These are phyloP conservation scores for Gambusia yucatana DNA, from an alignment of 2,797 vertebrate genomes.

Conservation along the genomic window DNA sequence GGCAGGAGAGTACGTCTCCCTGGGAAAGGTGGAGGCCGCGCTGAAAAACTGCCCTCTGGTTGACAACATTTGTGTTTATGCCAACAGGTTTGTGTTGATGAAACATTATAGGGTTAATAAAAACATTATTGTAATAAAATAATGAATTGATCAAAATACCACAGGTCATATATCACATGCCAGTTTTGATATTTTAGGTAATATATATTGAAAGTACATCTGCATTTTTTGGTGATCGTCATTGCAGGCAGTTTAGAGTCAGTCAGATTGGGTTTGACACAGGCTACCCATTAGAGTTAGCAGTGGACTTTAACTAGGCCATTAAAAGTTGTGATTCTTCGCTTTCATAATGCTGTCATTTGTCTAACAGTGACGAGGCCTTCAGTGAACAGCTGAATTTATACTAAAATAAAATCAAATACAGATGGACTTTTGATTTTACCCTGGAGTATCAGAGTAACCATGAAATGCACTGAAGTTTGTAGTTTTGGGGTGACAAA, in stretches of 20 bases:
- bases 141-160: neutral
- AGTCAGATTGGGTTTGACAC: neutral
- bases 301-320: neutral
- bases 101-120: neutral
- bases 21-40: constrained; percentile 95
- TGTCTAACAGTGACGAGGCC: neutral
- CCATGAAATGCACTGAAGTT: neutral
- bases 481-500: neutral
- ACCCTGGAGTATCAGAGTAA: neutral
- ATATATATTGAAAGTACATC: neutral
- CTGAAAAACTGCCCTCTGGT: constrained; percentile 92
- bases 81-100: constrained; percentile 86
- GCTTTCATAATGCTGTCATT: no score
- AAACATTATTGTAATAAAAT: neutral
- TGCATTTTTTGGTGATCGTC: neutral
- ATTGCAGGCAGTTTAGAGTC: neutral
- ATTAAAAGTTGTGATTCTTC: neutral
- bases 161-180: neutral
- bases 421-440: neutral
- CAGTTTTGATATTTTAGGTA: neutral
- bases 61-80: constrained; percentile 97
- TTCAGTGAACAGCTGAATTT: neutral
- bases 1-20: constrained; percentile 95
- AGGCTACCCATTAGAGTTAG: neutral
- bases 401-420: neutral